Percentiles rank a stretch among this genome's conserved stretches.
Evolutionary conservation across 2,797 vertebrate species (phyloP).

Genomic region (Pygocentrus nattereri): DNA sequence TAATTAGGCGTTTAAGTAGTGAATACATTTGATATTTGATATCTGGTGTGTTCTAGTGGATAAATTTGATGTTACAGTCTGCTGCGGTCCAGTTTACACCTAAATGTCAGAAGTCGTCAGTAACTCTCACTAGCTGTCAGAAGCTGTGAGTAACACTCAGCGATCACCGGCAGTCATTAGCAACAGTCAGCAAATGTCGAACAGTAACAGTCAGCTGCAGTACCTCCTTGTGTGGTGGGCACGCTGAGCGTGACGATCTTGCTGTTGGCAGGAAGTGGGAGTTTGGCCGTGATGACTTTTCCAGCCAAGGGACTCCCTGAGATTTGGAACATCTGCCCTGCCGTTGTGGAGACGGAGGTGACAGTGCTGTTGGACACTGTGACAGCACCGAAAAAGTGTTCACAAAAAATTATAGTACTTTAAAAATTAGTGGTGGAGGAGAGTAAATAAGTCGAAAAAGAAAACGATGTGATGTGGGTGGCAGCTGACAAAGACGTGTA

Average conservation of each 20-base stretch:
- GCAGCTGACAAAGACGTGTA: background rate
- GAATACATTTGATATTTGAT: no score
- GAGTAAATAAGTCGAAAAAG: background rate
- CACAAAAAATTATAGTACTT: slow-evolving; percentile 40
- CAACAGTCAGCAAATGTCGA: background rate
- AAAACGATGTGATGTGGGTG: background rate
- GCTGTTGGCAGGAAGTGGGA: slow-evolving; percentile 97
- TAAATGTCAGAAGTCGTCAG: background rate
- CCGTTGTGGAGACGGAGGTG: slow-evolving; percentile 86
- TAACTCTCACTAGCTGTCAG: no score
- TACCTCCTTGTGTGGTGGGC: slow-evolving; percentile 97
- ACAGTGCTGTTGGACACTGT: slow-evolving; percentile 85
- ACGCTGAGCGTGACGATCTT: slow-evolving; percentile 98
- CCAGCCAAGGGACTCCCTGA: slow-evolving; percentile 91
- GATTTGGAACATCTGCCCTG: slow-evolving; percentile 97
- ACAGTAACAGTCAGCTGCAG: slow-evolving; percentile 36
- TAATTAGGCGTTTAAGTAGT: no score
- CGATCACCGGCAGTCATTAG: background rate
- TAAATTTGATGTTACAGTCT: background rate
- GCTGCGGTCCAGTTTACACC: background rate
- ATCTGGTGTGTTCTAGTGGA: background rate
- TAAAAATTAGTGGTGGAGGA: background rate
- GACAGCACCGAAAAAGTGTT: slow-evolving; percentile 8
- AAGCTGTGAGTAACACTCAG: background rate
- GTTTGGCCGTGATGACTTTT: slow-evolving; percentile 94